These are phyloP conservation scores for Drosophila mayaguana DNA, from an alignment of 2,888 invertebrate genomes.

Conservation along the genomic window DNA sequence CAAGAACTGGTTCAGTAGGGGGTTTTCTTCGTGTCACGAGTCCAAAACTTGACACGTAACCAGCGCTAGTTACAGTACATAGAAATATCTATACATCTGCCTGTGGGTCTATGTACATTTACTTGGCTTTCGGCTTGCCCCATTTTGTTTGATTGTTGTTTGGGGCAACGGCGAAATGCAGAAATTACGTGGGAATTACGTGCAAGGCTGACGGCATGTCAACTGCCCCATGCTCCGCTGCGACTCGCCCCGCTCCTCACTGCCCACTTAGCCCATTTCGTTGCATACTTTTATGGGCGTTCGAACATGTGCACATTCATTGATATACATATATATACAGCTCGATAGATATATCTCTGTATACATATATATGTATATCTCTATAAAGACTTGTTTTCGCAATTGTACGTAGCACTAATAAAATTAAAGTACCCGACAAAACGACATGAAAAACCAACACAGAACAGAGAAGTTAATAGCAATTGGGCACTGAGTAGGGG, in stretches of 20 bases:
- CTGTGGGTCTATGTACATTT: neutral
- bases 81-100: neutral
- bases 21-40: slow-evolving; percentile 1
- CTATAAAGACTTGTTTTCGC: slow-evolving; percentile 9
- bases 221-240: neutral
- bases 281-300: slow-evolving; percentile 54
- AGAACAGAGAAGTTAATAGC: neutral
- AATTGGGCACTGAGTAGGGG: neutral
- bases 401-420: slow-evolving; percentile 63
- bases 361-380: neutral
- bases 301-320: neutral
- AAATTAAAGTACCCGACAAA: slow-evolving; percentile 65
- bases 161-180: slow-evolving; percentile 56
- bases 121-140: neutral
- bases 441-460: slow-evolving; percentile 25
- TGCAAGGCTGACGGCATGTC: slow-evolving; percentile 5
- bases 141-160: slow-evolving; percentile 48
- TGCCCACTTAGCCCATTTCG: slow-evolving; percentile 16
- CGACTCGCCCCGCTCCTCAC: neutral
- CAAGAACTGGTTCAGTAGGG: neutral
- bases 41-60: neutral
- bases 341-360: neutral
- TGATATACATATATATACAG: neutral
- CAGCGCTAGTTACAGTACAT: neutral
- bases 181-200: slow-evolving; percentile 43